Evolutionary conservation across 2,113 vertebrate genomes (phyloP), one percentile per base, ranked within the genome.

Genomic region (Hepsetus odoe): DNA sequence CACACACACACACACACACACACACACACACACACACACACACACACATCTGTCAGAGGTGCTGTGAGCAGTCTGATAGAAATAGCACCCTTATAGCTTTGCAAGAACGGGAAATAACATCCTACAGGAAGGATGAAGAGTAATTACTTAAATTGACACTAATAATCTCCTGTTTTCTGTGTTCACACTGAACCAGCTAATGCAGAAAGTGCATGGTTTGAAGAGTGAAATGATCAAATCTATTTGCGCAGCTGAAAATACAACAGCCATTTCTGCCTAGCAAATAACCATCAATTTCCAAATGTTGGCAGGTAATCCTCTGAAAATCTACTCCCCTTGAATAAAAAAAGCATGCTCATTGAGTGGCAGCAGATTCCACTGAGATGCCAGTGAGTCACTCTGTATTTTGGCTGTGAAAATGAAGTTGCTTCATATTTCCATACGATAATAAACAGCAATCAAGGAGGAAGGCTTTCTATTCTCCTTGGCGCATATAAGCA

Each of bases 371-470:
- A 55, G 33, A 53, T 59, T 40, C 59, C 58, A 32, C n/a, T 5
- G 30, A 30, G 51, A 58, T 40, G 33, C 44, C 58, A 16, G 40
- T 65, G 74, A 49, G 58, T 67, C 51, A 59, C 32, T 32, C 55
- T 14, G 58, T 24, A 32, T 59, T 67, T 40, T 33, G 40, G 30
- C 38, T 59, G 61, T 38, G 61, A 67, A 80, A 69, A 61, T 20
- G 42, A 74, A 62, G 5, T 24, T 9, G 44, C 13, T 65, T 18
- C 18, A n/a, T 20, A 33, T 77, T 73, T 74, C 55, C 65, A 56
- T 49, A 42, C 55, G 30, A 65, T 59, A 61, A 70, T 61, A 71
- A 62, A 71, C 35, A 66, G 46, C 76, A 75, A 49, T 72, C 66
- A 38, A 10, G 53, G 40, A 40, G 22, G 28, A 58, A 59, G 38